Conservation (phyloP, 2,797 vertebrate genomes). For the Siniperca obscura region DNA sequence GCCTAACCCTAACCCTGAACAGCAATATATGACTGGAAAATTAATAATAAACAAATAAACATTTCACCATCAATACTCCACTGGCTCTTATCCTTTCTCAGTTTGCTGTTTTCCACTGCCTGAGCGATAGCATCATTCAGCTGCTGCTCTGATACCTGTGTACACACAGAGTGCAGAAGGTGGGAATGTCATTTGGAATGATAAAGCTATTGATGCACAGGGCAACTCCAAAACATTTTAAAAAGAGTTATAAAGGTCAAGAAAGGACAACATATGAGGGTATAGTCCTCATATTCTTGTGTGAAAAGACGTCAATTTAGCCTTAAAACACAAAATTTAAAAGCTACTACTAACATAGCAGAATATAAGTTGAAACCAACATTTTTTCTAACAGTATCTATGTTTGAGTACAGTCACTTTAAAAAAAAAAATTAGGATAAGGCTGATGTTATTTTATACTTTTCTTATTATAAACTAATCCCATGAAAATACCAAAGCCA, state of each 20-base stretch:
- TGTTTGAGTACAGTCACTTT: background rate
- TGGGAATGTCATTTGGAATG: background rate
- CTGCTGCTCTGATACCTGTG: constrained; percentile 93
- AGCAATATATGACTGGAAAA: background rate
- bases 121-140: constrained; percentile 91
- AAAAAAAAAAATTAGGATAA: no score
- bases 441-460: no score
- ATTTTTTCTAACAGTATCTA: no score
- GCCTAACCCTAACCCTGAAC: background rate
- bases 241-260: background rate
- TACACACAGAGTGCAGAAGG: constrained; percentile 25
- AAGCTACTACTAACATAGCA: no score
- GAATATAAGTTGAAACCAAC: no score
- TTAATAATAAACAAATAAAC: background rate
- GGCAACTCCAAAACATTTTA: background rate
- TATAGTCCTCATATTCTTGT: background rate
- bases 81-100: constrained; percentile 88
- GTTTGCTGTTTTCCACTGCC: constrained; percentile 87
- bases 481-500: no score
- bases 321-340: background rate
- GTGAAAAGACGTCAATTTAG: background rate
- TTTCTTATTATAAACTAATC: no score
- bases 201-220: background rate
- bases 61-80: constrained; percentile 86
- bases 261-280: background rate